Evolutionary conservation across 2,113 vertebrate genomes (phyloP).

Genomic region (Narcine bancroftii): DNA sequence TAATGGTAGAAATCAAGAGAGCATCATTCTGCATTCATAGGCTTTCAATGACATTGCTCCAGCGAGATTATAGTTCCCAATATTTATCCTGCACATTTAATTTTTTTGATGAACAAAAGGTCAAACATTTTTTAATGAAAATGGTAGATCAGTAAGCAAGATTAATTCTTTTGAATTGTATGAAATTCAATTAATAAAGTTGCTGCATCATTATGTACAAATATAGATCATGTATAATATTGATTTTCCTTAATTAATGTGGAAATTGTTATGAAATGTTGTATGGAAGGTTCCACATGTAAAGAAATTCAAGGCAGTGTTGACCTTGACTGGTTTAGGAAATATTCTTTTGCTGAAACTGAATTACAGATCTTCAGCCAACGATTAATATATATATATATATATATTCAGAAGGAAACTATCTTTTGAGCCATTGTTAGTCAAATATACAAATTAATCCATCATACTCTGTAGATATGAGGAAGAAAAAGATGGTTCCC

Average conservation of each 20-base stretch:
- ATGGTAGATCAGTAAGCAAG: not conserved
- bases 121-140: not conserved
- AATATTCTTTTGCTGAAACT: not conserved
- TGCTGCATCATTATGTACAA: not conserved
- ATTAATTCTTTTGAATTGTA: not conserved
- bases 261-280: not conserved
- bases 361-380: not conserved
- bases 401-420: not conserved
- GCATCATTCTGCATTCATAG: not conserved
- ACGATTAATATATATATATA: not conserved
- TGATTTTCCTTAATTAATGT: not conserved
- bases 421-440: not conserved
- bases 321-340: not conserved
- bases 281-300: not conserved
- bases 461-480: not conserved
- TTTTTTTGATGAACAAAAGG: not conserved
- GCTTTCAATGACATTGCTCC: not conserved
- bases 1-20: not conserved
- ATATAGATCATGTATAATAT: no score
- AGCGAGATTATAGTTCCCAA: not conserved
- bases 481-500: no score
- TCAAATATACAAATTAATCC: not conserved
- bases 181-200: not conserved
- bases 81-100: not conserved
- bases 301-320: not conserved